Evolutionary conservation across 2,888 invertebrate genomes (phyloP).

Genomic region (Pollenia griseotomentosa): DNA sequence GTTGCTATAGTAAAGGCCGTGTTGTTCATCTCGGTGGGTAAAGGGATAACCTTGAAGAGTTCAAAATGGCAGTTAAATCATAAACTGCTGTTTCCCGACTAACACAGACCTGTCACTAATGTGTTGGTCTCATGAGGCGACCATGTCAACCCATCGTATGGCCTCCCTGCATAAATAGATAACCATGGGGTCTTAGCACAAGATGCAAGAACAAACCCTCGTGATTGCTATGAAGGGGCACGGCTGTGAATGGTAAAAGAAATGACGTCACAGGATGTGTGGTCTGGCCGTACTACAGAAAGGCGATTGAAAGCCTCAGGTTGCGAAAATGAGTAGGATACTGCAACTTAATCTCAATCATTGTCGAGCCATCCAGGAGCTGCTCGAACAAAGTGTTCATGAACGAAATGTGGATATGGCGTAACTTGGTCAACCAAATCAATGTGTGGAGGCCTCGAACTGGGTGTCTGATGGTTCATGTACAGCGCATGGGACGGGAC

Average conservation of each 20-base stretch:
- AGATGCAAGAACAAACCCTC: no score
- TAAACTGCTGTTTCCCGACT: no score
- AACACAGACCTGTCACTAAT: no score
- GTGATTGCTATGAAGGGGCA: neutral
- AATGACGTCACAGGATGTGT: neutral
- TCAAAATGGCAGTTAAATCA: no score
- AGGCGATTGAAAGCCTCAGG: neutral
- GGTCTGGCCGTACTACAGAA: neutral
- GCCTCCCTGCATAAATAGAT: no score
- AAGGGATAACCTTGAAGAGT: no score
- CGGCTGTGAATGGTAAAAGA: neutral
- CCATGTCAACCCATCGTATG: no score
- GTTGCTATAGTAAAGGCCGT: no score
- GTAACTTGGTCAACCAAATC: neutral
- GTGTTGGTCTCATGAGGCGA: no score
- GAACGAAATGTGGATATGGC: neutral
- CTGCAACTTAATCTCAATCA: neutral
- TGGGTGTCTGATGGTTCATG: neutral
- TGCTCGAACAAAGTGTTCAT: conserved; percentile 1
- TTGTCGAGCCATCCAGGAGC: neutral
- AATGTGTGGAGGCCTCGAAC: neutral
- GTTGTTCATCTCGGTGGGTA: no score
- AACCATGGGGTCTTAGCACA: no score
- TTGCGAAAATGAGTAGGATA: neutral
- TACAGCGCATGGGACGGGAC: neutral